These are phyloP conservation scores for Antechinus flavipes DNA, from an alignment of 2,113 vertebrate species.

Conservation along the genomic window DNA sequence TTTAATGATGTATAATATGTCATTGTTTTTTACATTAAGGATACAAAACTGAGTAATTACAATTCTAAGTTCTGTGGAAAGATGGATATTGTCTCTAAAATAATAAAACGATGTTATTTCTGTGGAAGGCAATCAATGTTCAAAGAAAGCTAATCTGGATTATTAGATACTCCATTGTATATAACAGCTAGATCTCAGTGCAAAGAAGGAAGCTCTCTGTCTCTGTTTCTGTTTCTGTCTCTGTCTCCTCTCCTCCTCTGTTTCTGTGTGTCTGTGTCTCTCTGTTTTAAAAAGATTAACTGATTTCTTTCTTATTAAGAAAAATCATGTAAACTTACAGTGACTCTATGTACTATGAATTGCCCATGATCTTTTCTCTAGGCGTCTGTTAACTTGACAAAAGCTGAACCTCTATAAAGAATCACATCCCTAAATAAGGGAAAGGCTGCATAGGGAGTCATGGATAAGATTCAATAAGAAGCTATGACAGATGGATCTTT, in stretches of 20 bases:
- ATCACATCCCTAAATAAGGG: not conserved
- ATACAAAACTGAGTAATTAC: not conserved
- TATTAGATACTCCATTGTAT: not conserved
- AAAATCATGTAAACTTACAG: not conserved
- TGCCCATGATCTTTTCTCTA: not conserved
- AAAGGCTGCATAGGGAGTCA: not conserved
- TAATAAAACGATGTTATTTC: not conserved
- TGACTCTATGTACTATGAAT: not conserved
- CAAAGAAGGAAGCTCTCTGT: not conserved
- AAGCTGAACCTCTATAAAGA: not conserved
- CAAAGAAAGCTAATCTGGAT: not conserved
- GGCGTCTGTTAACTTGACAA: not conserved
- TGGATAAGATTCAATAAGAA: not conserved
- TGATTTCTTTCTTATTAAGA: not conserved
- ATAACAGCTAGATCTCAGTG: not conserved
- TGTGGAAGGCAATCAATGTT: not conserved
- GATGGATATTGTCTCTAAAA: not conserved
- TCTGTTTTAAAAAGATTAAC: not conserved
- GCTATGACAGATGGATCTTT: not conserved
- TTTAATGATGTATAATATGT: not conserved
- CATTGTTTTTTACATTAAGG: not conserved
- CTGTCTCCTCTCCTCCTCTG: no score
- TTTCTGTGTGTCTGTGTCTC: not conserved
- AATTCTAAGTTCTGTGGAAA: not conserved
- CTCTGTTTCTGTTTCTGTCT: not conserved